A percentile compares a stretch with the other conserved stretches of the same genome.
Conservation (phyloP, 2,113 vertebrate species). For the Seriola quinqueradiata region DNA sequence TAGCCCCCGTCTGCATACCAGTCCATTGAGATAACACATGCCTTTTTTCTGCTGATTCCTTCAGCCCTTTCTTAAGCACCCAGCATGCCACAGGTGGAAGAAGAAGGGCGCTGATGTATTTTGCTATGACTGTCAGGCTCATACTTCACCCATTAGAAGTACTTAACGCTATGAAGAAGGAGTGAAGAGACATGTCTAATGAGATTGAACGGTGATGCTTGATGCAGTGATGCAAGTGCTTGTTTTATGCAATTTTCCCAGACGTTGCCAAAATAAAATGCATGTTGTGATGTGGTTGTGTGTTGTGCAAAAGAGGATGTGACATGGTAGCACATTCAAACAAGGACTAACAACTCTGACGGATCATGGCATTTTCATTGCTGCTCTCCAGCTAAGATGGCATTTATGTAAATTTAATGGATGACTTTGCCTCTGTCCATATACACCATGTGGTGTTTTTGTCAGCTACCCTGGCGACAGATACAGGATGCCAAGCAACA, state of each 20-base stretch:
- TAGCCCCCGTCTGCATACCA: slow-evolving; percentile 76
- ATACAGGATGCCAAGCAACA: slow-evolving; percentile 20
- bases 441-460: slow-evolving; percentile 25
- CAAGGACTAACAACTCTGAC: background rate
- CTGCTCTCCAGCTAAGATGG: slow-evolving; percentile 27
- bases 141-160: slow-evolving; percentile 38
- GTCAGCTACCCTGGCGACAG: slow-evolving; percentile 13
- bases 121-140: slow-evolving; percentile 36
- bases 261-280: slow-evolving; percentile 1
- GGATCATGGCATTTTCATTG: slow-evolving; percentile 14
- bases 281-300: background rate
- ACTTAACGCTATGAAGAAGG: slow-evolving; percentile 39
- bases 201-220: slow-evolving; percentile 4
- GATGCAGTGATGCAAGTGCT: background rate
- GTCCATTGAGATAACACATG: slow-evolving; percentile 72
- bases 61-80: slow-evolving; percentile 68
- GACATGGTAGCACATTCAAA: background rate
- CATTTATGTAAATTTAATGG: slow-evolving; percentile 46
- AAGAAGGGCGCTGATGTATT: slow-evolving; percentile 52
- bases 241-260: background rate
- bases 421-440: slow-evolving; percentile 24
- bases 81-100: slow-evolving; percentile 69
- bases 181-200: slow-evolving; percentile 34
- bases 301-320: background rate
- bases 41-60: slow-evolving; percentile 41